phyloP scores from a whole-genome alignment of 2,113 vertebrate species.

The Myxocyprinus asiaticus region DNA sequence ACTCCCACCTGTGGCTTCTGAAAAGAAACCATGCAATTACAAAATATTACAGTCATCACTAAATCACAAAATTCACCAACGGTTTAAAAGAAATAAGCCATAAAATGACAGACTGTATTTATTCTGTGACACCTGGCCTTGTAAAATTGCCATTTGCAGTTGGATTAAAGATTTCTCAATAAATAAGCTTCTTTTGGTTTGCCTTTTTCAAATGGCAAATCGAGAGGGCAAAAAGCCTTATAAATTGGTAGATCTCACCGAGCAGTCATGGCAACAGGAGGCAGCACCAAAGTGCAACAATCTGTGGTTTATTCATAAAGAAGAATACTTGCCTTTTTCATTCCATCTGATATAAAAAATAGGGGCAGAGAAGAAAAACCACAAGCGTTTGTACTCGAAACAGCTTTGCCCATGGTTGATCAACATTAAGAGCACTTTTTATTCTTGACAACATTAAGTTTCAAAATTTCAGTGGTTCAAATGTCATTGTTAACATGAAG shows the following conservation, averaged over 20 bases:
- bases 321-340: conserved; percentile 17
- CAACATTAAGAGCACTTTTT: no score
- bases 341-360: no score
- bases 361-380: no score
- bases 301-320: conserved; percentile 10
- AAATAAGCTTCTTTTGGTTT: background rate
- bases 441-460: background rate
- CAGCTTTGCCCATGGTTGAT: no score
- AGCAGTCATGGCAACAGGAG: conserved; percentile 17
- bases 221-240: conserved; percentile 1
- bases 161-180: conserved; percentile 17
- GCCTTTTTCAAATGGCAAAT: background rate
- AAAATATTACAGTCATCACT: conserved; percentile 8
- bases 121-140: conserved; percentile 5
- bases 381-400: no score
- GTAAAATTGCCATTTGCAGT: conserved; percentile 22
- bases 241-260: background rate
- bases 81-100: conserved; percentile 20
- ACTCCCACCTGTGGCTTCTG: background rate
- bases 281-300: background rate
- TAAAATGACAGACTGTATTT: conserved; percentile 3
- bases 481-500: background rate
- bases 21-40: conserved; percentile 32
- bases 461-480: background rate
- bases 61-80: background rate